Evolutionary conservation across 2,888 invertebrate genomes (phyloP).

Genomic region (Pyrgus malvae): DNA sequence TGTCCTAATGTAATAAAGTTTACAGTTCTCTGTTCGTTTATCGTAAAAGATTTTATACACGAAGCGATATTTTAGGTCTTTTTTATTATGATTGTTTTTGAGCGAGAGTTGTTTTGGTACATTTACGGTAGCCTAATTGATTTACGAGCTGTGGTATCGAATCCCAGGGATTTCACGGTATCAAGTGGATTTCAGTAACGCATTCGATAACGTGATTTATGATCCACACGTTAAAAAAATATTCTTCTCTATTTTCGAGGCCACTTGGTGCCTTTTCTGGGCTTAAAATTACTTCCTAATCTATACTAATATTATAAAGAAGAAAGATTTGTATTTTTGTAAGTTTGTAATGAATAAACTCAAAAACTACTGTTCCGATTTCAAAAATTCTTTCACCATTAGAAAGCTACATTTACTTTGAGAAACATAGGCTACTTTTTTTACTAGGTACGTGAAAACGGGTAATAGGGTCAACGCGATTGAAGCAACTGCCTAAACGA

Average conservation of each 20-base stretch:
- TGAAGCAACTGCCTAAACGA: no score
- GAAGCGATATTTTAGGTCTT: not conserved
- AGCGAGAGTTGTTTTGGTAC: not conserved
- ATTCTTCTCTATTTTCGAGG: not conserved
- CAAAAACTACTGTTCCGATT: no score
- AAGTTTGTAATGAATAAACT: no score
- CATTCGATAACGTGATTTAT: no score
- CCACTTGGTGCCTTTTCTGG: not conserved
- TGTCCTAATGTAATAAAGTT: not conserved
- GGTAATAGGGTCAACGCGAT: no score
- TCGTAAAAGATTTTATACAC: not conserved
- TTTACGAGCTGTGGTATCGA: not conserved
- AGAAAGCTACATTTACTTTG: no score
- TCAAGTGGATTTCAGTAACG: not conserved
- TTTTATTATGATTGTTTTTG: slow-evolving; percentile 8
- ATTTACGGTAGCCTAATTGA: not conserved
- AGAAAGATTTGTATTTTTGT: no score
- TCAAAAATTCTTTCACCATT: no score
- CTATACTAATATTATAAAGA: no score
- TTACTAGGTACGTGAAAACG: no score
- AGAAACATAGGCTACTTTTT: no score
- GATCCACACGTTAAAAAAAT: not conserved
- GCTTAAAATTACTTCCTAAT: no score
- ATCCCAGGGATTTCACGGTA: not conserved
- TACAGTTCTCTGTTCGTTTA: not conserved